A percentile compares a stretch with the other conserved stretches of the same genome.
Conservation (phyloP, 2,113 vertebrate species). For the Prolemur simus region DNA sequence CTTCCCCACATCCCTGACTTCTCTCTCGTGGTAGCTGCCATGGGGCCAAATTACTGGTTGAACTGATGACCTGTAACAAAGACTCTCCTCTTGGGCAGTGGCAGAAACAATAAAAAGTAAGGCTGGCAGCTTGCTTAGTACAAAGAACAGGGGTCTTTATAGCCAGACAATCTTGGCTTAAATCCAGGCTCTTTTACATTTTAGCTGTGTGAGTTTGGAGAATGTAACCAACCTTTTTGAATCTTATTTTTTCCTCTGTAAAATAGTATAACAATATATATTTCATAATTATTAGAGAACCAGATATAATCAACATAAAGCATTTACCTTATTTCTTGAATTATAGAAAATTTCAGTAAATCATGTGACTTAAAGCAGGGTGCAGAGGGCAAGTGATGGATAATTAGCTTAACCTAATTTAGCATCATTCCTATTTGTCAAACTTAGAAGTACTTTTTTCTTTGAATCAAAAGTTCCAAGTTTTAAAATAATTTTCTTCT, state of each 20-base stretch:
- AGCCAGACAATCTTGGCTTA: background rate
- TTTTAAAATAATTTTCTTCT: conserved; percentile 26
- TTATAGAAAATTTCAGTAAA: background rate
- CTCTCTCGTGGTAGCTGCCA: background rate
- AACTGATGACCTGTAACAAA: background rate
- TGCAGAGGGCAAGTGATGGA: background rate
- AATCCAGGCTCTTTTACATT: background rate
- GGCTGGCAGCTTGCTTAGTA: background rate
- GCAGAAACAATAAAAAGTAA: background rate
- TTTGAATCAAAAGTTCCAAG: conserved; percentile 34
- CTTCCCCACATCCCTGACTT: background rate
- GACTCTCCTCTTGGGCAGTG: background rate
- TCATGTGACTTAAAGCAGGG: background rate
- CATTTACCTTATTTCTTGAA: background rate
- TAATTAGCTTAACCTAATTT: background rate
- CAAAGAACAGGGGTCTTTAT: background rate
- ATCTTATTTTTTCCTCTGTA: background rate
- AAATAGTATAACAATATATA: background rate
- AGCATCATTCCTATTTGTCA: background rate
- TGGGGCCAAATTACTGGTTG: background rate
- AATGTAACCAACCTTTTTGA: background rate
- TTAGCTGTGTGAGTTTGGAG: background rate
- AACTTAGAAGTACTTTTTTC: background rate
- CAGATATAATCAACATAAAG: background rate
- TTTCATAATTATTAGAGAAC: background rate